Conservation (phyloP, 2,797 vertebrate species). For the Lemur catta region DNA sequence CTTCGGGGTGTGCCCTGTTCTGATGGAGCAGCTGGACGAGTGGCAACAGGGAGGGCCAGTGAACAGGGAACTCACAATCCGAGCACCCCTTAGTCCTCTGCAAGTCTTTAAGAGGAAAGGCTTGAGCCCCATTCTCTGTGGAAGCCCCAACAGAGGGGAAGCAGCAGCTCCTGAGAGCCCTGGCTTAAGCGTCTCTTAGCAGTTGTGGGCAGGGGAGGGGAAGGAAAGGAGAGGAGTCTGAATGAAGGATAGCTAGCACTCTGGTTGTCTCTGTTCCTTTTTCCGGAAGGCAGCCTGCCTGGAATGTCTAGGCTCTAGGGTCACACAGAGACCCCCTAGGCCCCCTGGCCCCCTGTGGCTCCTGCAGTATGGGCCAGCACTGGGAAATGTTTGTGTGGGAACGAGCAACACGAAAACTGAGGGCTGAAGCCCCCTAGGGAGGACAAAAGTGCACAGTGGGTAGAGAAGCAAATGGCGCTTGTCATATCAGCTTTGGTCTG, state of each 20-base stretch:
- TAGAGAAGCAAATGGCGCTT: not conserved
- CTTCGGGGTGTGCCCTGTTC: not conserved
- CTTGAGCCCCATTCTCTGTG: not conserved
- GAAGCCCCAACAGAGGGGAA: not conserved
- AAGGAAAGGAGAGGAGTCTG: not conserved
- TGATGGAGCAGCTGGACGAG: not conserved
- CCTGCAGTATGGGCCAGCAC: not conserved
- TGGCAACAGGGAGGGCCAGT: not conserved
- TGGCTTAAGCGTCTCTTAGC: not conserved
- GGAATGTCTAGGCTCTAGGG: not conserved
- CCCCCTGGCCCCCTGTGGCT: not conserved
- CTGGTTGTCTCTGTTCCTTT: not conserved
- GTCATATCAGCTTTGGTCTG: not conserved
- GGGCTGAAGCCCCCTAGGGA: not conserved
- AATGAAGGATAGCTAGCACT: not conserved
- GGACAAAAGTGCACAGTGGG: not conserved
- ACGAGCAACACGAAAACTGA: not conserved
- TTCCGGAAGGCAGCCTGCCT: not conserved
- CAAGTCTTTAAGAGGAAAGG: not conserved
- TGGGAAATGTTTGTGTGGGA: not conserved
- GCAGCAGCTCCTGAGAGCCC: not conserved
- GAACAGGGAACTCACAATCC: not conserved
- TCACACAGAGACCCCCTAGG: not conserved
- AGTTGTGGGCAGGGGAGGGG: not conserved
- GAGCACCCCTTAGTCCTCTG: not conserved